Percentiles rank a stretch among this genome's conserved stretches.
Evolutionary conservation across 2,113 vertebrate species (phyloP).

Genomic region (Lophius piscatorius): DNA sequence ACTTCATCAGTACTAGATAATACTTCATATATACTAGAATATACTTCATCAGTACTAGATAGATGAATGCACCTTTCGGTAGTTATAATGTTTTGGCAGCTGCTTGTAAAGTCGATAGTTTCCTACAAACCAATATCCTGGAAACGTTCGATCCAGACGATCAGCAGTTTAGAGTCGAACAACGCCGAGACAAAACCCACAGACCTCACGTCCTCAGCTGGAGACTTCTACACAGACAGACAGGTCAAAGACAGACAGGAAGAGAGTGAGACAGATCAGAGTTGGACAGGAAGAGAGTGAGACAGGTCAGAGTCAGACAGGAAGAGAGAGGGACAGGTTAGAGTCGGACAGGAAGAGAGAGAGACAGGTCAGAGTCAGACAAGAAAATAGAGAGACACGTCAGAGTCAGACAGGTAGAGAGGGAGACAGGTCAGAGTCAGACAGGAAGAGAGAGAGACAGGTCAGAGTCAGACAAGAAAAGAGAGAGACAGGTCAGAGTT

Average conservation of each 20-base stretch:
- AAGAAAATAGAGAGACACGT: too few species aligned
- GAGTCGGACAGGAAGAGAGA: neutral
- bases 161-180: conserved; percentile 24
- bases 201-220: conserved; percentile 7
- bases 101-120: too few species aligned
- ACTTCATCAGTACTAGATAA: too few species aligned
- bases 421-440: neutral
- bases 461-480: neutral
- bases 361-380: neutral
- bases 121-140: conserved; percentile 58
- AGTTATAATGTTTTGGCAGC: too few species aligned
- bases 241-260: neutral
- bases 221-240: conserved; percentile 19
- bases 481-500: too few species aligned
- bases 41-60: too few species aligned
- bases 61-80: too few species aligned
- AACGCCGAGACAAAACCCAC: neutral
- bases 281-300: neutral
- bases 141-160: conserved; percentile 40
- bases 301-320: neutral
- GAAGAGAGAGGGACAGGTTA: neutral
- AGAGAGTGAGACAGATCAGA: neutral
- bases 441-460: neutral
- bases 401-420: neutral
- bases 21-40: too few species aligned